Percentiles rank a stretch among this genome's conserved stretches.
Conservation (phyloP, 2,888 invertebrate species). For the Drosophila suboccidentalis region DNA sequence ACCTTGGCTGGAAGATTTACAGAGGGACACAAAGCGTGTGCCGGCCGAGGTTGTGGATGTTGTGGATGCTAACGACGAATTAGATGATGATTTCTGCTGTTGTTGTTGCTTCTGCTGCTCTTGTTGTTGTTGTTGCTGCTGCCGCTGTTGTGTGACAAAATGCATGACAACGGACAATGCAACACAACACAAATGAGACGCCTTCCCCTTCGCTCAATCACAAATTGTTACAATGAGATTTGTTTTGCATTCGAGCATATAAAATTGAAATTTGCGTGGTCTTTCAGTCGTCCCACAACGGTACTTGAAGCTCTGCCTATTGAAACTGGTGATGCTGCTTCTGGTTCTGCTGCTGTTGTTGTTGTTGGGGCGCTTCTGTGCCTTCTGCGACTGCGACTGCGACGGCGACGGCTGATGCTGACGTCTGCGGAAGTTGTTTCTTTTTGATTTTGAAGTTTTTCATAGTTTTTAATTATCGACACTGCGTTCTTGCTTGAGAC, state of each 20-base stretch:
- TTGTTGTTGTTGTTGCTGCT: constrained; percentile 56
- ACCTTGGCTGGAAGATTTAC: constrained; percentile 73
- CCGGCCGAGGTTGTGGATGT: constrained; percentile 31
- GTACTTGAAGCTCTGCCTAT: constrained; percentile 25
- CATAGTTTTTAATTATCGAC: constrained; percentile 47
- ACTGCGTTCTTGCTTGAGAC: constrained; percentile 23
- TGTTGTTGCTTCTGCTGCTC: constrained; percentile 34
- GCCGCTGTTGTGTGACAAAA: constrained; percentile 74
- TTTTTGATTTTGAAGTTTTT: constrained; percentile 64
- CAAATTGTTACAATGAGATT: constrained; percentile 54
- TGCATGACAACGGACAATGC: constrained; percentile 73
- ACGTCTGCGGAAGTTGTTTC: constrained; percentile 73
- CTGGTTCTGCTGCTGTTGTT: constrained; percentile 29
- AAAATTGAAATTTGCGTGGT: constrained; percentile 25
- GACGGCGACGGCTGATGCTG: constrained; percentile 48
- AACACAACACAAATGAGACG: constrained; percentile 38
- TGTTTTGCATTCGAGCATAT: constrained; percentile 37
- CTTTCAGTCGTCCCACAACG: constrained; percentile 19
- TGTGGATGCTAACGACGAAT: constrained; percentile 35
- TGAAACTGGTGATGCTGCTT: constrained; percentile 39
- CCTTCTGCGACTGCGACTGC: constrained; percentile 11
- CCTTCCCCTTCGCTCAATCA: constrained; percentile 25
- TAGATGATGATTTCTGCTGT: constrained; percentile 37
- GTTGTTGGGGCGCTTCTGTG: constrained; percentile 30
- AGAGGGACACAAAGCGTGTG: constrained; percentile 60